phyloP scores from a whole-genome alignment of 2,113 vertebrate species.

The Colaptes auratus region DNA sequence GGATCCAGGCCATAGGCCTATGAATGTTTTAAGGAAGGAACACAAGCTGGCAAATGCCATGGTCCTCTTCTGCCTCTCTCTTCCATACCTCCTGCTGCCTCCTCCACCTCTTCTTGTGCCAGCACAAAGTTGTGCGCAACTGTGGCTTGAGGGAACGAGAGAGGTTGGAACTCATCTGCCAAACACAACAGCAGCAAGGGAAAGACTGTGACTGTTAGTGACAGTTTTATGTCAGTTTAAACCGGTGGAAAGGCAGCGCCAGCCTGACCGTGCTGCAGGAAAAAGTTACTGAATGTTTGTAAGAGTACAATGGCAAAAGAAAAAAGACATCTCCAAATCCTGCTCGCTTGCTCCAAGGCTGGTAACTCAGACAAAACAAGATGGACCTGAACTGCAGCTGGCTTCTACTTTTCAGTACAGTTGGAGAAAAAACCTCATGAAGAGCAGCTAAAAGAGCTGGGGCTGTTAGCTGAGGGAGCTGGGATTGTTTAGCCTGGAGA shows the following conservation, averaged over 20 bases:
- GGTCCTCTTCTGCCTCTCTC: neutral
- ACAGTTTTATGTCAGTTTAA: slow-evolving; percentile 34
- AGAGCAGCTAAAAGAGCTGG: too few relatives aligned
- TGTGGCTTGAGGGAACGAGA: slow-evolving; percentile 11
- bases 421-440: too few relatives aligned
- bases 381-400: neutral
- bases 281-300: neutral
- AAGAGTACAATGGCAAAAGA: neutral
- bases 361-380: neutral
- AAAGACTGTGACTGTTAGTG: slow-evolving; percentile 1
- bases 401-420: neutral
- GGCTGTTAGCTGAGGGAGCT: too few relatives aligned
- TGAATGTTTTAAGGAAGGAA: neutral
- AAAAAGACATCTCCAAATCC: neutral
- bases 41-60: neutral
- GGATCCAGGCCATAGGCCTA: neutral
- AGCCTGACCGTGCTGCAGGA: slow-evolving; percentile 2
- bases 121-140: neutral
- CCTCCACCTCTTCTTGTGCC: neutral
- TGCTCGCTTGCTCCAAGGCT: neutral
- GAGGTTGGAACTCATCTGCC: slow-evolving; percentile 20
- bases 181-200: neutral
- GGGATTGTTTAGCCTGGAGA: too few relatives aligned
- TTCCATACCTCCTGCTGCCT: slow-evolving; percentile 18
- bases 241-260: neutral